A percentile compares a stretch with the other conserved stretches of the same genome.
Evolutionary conservation across 2,888 invertebrate genomes (phyloP).

Genomic region (Oligia latruncula): DNA sequence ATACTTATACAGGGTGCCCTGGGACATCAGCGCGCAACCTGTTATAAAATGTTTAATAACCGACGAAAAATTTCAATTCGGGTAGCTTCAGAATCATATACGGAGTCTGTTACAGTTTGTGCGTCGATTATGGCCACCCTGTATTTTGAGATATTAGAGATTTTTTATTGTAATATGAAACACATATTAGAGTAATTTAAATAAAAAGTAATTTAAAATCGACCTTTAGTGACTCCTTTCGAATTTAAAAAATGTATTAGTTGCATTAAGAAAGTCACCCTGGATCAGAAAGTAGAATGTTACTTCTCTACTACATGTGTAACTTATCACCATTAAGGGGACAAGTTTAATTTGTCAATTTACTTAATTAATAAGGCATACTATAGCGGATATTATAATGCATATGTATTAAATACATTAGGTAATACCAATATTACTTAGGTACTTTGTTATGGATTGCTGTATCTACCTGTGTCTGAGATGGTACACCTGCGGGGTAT

Average conservation of each 20-base stretch:
- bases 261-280: neutral
- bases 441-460: conserved; percentile 4
- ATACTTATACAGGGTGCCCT: neutral
- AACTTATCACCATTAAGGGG: conserved; percentile 4
- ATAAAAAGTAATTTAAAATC: conserved; percentile 25
- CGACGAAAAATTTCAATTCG: neutral
- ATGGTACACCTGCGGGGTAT: neutral
- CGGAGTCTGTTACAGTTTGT: neutral
- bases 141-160: neutral
- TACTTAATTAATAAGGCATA: conserved; percentile 18
- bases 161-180: conserved; percentile 2
- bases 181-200: conserved; percentile 4
- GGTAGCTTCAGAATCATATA: neutral
- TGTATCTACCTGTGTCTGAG: neutral
- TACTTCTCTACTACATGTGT: neutral
- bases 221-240: conserved; percentile 9
- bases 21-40: too few species aligned
- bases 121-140: neutral
- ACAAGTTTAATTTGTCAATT: conserved; percentile 54
- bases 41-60: neutral
- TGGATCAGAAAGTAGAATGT: neutral
- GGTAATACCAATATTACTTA: neutral
- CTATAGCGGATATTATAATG: conserved; percentile 17
- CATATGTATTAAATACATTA: conserved; percentile 36
- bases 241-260: conserved; percentile 16